These are phyloP conservation scores for Sarotherodon lohbergeri DNA, from an alignment of 2,113 vertebrate genomes.

Conservation along the genomic window DNA sequence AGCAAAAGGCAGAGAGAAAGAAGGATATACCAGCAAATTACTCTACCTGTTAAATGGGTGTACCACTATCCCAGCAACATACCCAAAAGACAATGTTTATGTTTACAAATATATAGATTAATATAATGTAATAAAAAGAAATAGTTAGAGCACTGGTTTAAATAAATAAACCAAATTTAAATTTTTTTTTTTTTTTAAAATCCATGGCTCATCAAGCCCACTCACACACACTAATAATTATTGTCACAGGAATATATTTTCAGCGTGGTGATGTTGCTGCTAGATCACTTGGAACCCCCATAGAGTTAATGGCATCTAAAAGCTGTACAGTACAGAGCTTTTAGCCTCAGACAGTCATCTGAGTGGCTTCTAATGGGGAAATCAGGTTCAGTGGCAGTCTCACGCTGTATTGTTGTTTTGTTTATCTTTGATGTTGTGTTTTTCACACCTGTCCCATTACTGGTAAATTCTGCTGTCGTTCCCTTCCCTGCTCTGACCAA, in stretches of 20 bases:
- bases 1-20: background rate
- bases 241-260: background rate
- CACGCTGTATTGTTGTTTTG: background rate
- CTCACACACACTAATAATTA: background rate
- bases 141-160: background rate
- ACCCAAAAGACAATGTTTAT: background rate
- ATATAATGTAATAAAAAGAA: background rate
- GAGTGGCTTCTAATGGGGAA: background rate
- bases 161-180: background rate
- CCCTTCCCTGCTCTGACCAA: background rate
- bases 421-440: background rate
- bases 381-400: background rate
- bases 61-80: background rate
- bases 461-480: background rate
- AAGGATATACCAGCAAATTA: background rate
- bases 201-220: background rate
- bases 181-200: background rate
- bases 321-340: conserved; percentile 8
- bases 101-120: background rate
- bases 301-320: background rate
- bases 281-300: background rate
- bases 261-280: background rate
- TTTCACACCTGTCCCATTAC: background rate
- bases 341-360: conserved; percentile 18
- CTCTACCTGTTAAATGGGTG: background rate